A percentile compares a stretch with the other conserved stretches of the same genome.
Conservation (phyloP, 2,113 vertebrate species). For the Gallinago paraguaiae region DNA sequence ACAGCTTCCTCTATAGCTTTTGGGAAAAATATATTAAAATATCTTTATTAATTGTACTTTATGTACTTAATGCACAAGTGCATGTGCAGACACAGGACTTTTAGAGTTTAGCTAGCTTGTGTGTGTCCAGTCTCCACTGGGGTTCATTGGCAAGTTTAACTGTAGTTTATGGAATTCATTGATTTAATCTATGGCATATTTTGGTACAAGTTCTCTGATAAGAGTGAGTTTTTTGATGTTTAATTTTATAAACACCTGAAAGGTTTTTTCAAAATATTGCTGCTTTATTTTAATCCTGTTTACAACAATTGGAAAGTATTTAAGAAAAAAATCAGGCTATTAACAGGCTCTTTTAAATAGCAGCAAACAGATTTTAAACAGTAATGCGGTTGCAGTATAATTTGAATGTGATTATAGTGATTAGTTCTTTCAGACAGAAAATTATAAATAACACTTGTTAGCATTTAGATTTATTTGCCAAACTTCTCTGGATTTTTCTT, state of each 20-base stretch:
- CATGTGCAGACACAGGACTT: not conserved
- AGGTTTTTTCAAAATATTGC: not conserved
- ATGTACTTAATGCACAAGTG: not conserved
- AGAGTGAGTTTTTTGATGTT: not conserved
- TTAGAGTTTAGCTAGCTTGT: not conserved
- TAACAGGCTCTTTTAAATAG: not conserved
- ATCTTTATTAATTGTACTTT: not conserved
- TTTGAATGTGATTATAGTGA: conserved; percentile 19
- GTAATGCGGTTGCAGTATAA: not conserved
- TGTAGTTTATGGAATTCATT: not conserved
- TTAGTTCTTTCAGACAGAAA: conserved; percentile 14
- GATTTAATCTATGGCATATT: not conserved
- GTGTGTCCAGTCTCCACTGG: not conserved
- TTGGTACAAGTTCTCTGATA: not conserved
- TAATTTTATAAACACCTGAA: not conserved
- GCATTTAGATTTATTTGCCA: not conserved
- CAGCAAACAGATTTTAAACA: not conserved
- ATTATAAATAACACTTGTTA: not conserved
- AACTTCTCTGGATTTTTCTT: not conserved
- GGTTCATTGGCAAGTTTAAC: not conserved
- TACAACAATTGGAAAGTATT: not conserved
- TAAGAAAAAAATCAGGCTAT: not conserved
- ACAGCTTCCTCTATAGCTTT: not conserved
- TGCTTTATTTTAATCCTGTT: not conserved
- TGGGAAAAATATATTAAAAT: not conserved